Evolutionary conservation across 2,888 invertebrate species (phyloP).

Genomic region (Penaeus monodon): DNA sequence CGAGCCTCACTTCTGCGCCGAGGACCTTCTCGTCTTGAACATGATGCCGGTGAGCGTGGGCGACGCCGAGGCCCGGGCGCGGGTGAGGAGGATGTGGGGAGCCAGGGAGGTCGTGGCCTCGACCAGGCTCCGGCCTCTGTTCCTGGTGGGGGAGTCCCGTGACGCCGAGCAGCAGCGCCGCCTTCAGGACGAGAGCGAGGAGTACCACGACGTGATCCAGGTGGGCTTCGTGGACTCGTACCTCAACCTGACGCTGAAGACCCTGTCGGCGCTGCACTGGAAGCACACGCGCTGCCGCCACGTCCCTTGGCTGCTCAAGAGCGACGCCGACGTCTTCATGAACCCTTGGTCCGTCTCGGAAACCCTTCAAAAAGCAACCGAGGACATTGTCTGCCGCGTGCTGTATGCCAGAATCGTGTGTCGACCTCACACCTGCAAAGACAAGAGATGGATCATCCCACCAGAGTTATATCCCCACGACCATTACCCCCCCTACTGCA

Average conservation of each 20-base stretch:
- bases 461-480: conserved; percentile 4
- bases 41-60: conserved; percentile 1
- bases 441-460: conserved; percentile 6
- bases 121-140: not conserved
- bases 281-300: conserved; percentile 16
- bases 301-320: conserved; percentile 29
- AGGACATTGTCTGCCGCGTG: conserved; percentile 12
- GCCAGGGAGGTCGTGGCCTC: not conserved
- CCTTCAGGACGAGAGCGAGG: conserved; percentile 2
- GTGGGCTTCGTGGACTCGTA: conserved; percentile 20
- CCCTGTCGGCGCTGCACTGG: conserved; percentile 27
- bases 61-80: not conserved
- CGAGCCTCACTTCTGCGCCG: conserved; percentile 11
- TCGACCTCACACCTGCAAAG: conserved; percentile 4
- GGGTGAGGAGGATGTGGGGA: conserved; percentile 6
- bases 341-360: not conserved
- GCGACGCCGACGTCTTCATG: conserved; percentile 22
- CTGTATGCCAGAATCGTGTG: not conserved
- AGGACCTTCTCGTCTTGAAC: not conserved
- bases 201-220: conserved; percentile 19
- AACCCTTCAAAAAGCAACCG: not conserved
- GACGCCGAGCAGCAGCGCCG: not conserved
- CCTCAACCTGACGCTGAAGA: conserved; percentile 22
- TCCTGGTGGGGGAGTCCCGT: not conserved
- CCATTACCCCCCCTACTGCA: conserved; percentile 15